A percentile compares a stretch with the other conserved stretches of the same genome.
Conservation (phyloP, 1,140 invertebrate genomes). For the Ceratina calcarata region DNA sequence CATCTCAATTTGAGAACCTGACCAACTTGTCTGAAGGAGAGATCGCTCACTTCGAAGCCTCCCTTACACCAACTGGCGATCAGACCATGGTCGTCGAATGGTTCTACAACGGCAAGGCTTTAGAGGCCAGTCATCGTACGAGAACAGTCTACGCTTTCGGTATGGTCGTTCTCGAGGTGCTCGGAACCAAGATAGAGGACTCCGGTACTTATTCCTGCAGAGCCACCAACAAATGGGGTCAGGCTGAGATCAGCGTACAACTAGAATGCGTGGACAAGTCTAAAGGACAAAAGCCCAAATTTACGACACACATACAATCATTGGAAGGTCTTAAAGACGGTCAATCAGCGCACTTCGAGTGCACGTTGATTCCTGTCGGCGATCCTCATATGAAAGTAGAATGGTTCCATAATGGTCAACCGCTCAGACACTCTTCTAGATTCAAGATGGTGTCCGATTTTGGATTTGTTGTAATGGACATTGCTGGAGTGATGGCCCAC, state of each 20-base stretch:
- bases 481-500: conserved; percentile 95
- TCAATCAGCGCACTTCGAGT: conserved; percentile 95
- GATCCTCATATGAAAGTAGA: conserved; percentile 97
- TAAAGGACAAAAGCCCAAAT: conserved; percentile 92
- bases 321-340: conserved; percentile 93
- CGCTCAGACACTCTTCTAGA: conserved; percentile 91
- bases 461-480: conserved; percentile 97
- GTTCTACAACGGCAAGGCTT: conserved; percentile 95
- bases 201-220: conserved; percentile 92
- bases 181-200: conserved; percentile 94
- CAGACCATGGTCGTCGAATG: conserved; percentile 98
- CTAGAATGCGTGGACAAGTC: conserved; percentile 92
- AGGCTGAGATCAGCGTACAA: conserved; percentile 91
- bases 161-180: conserved; percentile 96
- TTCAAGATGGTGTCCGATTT: conserved; percentile 98
- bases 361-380: conserved; percentile 93
- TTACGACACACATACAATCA: conserved; percentile 93
- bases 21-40: conserved; percentile 92
- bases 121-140: conserved; percentile 94
- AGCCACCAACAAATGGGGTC: conserved; percentile 93
- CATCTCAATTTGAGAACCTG: conserved; percentile 91
- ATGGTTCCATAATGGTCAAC: conserved; percentile 96
- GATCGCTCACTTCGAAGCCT: conserved; percentile 96
- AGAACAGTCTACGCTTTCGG: conserved; percentile 96
- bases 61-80: conserved; percentile 95